phyloP scores from a whole-genome alignment of 2,113 vertebrate genomes.

The Phyllopteryx taeniolatus region DNA sequence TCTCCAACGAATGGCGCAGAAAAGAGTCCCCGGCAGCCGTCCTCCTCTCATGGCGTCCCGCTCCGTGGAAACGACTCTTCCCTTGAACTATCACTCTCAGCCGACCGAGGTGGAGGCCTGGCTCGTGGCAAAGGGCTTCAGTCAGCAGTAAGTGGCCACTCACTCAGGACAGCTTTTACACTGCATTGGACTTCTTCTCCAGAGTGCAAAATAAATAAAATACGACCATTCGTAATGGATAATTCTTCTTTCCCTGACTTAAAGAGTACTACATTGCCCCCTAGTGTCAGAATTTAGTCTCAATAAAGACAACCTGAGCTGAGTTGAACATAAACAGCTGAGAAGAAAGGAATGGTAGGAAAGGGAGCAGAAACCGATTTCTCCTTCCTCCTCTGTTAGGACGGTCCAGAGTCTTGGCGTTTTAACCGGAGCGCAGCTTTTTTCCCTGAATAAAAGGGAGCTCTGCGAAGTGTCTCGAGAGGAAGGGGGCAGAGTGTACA shows the following conservation, averaged over 20 bases:
- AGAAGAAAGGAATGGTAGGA: neutral
- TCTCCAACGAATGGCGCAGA: conserved; percentile 59
- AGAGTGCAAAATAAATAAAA: too few relatives aligned
- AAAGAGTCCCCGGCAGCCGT: conserved; percentile 29
- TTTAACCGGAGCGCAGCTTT: conserved; percentile 72
- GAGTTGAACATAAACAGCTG: neutral
- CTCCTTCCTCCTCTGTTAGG: conserved; percentile 40
- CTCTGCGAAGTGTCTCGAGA: conserved; percentile 60
- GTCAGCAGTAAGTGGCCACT: conserved; percentile 54
- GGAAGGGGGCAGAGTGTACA: conserved; percentile 75
- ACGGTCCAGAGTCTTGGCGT: conserved; percentile 64
- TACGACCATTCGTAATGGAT: too few relatives aligned
- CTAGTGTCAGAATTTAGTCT: conserved; percentile 14
- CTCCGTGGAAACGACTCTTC: conserved; percentile 45
- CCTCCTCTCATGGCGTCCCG: conserved; percentile 38
- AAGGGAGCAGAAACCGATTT: neutral
- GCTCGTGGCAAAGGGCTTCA: conserved; percentile 80
- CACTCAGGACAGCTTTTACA: neutral
- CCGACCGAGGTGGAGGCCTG: conserved; percentile 74
- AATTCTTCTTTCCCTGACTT: neutral
- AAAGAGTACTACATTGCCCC: conserved; percentile 8
- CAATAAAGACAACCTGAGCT: neutral
- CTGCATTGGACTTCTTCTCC: too few relatives aligned
- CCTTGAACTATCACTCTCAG: conserved; percentile 66
- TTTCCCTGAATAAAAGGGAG: conserved; percentile 72